Conservation (phyloP, 2,888 invertebrate genomes). For the Psococerastis gibbosa region DNA sequence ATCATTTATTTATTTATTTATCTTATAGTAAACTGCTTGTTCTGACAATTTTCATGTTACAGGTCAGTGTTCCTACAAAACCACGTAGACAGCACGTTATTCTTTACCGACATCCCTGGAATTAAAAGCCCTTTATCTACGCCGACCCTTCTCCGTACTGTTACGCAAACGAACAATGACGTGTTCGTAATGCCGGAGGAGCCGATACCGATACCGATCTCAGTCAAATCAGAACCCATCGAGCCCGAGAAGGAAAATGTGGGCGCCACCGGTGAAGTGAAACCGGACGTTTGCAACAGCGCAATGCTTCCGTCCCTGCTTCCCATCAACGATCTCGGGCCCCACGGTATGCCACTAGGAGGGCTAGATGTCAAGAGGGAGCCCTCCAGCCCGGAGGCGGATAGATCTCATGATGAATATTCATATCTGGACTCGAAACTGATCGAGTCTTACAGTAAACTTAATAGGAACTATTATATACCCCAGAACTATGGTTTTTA, state of each 20-base stretch:
- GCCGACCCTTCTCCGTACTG: not conserved
- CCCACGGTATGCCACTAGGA: not conserved
- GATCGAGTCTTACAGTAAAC: not conserved
- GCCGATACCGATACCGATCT: not conserved
- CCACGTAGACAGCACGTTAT: conserved; percentile 5
- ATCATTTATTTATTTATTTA: too few species aligned
- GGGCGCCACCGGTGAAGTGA: not conserved
- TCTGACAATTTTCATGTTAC: too few species aligned
- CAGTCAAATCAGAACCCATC: not conserved
- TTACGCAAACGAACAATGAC: not conserved
- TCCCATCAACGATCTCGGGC: not conserved
- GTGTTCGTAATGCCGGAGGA: conserved; percentile 5
- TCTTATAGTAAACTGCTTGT: too few species aligned
- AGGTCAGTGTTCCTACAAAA: conserved; percentile 6
- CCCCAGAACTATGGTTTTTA: conserved; percentile 2
- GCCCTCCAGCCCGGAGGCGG: not conserved
- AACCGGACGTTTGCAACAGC: not conserved
- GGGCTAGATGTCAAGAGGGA: conserved; percentile 3
- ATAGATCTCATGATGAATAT: conserved; percentile 5
- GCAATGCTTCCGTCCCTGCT: not conserved
- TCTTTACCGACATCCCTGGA: not conserved
- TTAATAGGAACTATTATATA: conserved; percentile 4
- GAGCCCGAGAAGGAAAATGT: not conserved
- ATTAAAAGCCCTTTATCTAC: conserved; percentile 4
- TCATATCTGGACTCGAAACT: conserved; percentile 3